Base-by-base conservation (phyloP, 1,140 invertebrate species). In the Dufourea novaeangliae region DNA sequence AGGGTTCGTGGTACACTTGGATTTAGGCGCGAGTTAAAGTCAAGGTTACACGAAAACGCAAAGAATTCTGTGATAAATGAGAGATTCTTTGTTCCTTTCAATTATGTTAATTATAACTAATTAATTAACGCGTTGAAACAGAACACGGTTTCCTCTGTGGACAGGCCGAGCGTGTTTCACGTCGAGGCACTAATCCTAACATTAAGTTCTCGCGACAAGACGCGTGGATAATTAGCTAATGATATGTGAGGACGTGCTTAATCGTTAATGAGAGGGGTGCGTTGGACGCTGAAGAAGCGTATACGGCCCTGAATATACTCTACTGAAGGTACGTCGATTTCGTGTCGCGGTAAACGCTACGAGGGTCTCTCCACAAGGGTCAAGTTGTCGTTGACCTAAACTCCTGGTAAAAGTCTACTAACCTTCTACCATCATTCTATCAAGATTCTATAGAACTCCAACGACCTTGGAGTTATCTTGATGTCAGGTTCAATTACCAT, bases 181-280 rank as follows among this genome's bases (percentile, higher is more conserved):
- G 50, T 74, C 64, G 77, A 85, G 83, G 84, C 84, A 86, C 80
- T 86, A 83, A 83, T 77, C 46, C 80, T 86, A 85, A 75, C 79
- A 56, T 81, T 82, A 80, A 67, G 70, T 85, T 80, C 41, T 78
- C 64, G 70, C 52, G 62, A 81, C 64, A 57, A 63, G 41, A 78
- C 73, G 62, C 78, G 73, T 71, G 70, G 75, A 39, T 61, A 70
- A 85, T 72, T 79, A 84, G 39, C 79, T 84, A 85, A 78, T 85
- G 83, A 85, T 84, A 85, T 85, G 83, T 85, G 82, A 81, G 82
- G 62, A 72, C 37, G 69, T 82, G 66, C 50, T 84, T 68, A 64
- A 71, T 62, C 27, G 41, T 73, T 67, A 64, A 73, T 70, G 64
- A 75, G 46, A 75, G 32, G 59, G 37, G n/a, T 69, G 68, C 66